These are phyloP conservation scores for Aphelenchoides bicaudatus DNA, from an alignment of 2,888 invertebrate species.

Conservation along the genomic window DNA sequence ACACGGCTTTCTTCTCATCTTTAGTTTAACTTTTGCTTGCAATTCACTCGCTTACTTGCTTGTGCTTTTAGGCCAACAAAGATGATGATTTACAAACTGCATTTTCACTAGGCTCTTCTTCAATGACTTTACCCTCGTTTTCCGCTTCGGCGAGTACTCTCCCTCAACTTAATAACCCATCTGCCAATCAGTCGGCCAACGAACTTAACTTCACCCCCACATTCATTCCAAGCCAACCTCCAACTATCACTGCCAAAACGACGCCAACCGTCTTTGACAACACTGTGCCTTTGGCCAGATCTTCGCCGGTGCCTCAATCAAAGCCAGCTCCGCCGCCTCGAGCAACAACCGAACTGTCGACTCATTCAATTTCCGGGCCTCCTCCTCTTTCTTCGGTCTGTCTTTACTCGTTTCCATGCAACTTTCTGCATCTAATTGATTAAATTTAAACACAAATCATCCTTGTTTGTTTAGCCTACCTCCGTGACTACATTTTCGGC, in stretches of 20 bases:
- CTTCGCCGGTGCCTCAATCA: conserved; percentile 4
- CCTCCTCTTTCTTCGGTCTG: too few species aligned
- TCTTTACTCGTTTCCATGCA: too few species aligned
- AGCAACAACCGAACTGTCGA: too few species aligned
- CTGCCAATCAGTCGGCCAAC: conserved; percentile 1
- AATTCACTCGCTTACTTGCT: conserved; percentile 13
- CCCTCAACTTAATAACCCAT: conserved; percentile 11
- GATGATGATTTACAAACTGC: conserved; percentile 17
- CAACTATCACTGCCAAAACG: too few species aligned
- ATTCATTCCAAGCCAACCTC: too few species aligned
- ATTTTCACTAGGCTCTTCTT: conserved; percentile 23
- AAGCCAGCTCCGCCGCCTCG: too few species aligned
- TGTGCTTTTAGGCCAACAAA: conserved; percentile 8
- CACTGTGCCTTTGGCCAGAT: background rate
- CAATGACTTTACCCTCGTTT: conserved; percentile 14
- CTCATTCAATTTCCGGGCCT: too few species aligned
- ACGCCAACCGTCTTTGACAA: too few species aligned
- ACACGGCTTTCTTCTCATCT: conserved; percentile 10
- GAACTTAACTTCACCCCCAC: too few species aligned
- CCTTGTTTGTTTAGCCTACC: conserved; percentile 11
- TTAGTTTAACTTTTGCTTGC: conserved; percentile 8
- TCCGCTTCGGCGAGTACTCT: conserved; percentile 19
- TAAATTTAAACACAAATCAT: background rate
- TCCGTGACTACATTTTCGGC: conserved; percentile 16
- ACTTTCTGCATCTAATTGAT: background rate